Evolutionary conservation across 2,113 vertebrate species (phyloP).

Genomic region (Strix aluco): DNA sequence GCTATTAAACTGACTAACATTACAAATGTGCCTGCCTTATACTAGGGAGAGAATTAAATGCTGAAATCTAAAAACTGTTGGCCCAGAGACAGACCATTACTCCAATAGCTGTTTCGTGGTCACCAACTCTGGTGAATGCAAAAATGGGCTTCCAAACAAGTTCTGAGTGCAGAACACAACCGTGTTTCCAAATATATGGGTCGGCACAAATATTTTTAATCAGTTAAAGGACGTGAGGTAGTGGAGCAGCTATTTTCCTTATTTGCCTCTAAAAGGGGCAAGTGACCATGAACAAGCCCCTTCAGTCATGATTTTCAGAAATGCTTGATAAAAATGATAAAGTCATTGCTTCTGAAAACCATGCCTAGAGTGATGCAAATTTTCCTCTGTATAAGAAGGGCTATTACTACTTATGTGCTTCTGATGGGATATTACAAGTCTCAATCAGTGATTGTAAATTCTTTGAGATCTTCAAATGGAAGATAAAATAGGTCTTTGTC

Average conservation of each 20-base stretch:
- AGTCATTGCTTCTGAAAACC: background rate
- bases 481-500: conserved; percentile 56
- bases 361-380: background rate
- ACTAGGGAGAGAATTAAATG: background rate
- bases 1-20: background rate
- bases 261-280: background rate
- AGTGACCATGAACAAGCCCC: background rate
- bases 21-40: background rate
- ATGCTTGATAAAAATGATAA: background rate
- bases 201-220: background rate
- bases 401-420: background rate
- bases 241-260: background rate
- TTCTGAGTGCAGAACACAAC: background rate
- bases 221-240: background rate
- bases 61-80: background rate
- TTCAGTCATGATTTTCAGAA: background rate
- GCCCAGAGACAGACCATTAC: background rate
- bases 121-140: background rate
- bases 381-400: background rate
- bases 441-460: conserved; percentile 34
- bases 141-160: background rate
- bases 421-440: conserved; percentile 3
- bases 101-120: background rate
- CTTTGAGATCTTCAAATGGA: conserved; percentile 50
- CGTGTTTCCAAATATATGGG: background rate